Base-by-base conservation (phyloP, 2,797 vertebrate genomes). In the Aeoliscus strigatus region DNA sequence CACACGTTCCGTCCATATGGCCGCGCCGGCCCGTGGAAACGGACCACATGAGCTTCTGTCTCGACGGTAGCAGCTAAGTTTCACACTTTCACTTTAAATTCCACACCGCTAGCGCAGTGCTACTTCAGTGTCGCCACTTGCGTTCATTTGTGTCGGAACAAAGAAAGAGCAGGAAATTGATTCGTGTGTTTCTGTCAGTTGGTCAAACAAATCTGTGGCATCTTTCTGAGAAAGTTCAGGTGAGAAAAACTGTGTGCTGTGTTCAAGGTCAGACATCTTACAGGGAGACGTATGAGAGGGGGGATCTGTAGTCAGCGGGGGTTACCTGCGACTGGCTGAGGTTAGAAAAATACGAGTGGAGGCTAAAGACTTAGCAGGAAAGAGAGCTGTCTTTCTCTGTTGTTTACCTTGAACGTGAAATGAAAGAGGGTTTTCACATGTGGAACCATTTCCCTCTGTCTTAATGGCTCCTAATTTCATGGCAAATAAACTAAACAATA, bases 381-480 rank as follows among this genome's bases (percentile, higher is more conserved):
- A 18, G 27, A 4, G 39, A 10, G 28, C 12, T 27, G 37, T 34
- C 46, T 53, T 28, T 61, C 55, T 54, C 33, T 66, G 46, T 59
- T 40, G n/a, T 77, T 83, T 69, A 82, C 80, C 70, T 85, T 70
- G 77, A 78, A 51, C 4, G 71, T 78, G 62, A 66, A 39, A 49
- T 55, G 58, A 72, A 75, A 0, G 18, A 68, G 73, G 67, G 70
- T 77, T 74, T 77, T 51, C 11, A 4, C 85, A 86, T 75, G 63
- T 83, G 83, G 82, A 81, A 87, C 51, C 57, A 27, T 63, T 87
- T 79, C 60, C 16, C 24, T n/a, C 9, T 18, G 33, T 53, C 51
- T 38, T 86, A 87, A 86, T 77, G 72, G 71, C 71, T 39, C 51
- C 72, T 85, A 80, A 85, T 87, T 84, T 88, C 76, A 84, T 37